Conservation (phyloP, 2,113 vertebrate species). For the Paracanthobrama guichenoti region DNA sequence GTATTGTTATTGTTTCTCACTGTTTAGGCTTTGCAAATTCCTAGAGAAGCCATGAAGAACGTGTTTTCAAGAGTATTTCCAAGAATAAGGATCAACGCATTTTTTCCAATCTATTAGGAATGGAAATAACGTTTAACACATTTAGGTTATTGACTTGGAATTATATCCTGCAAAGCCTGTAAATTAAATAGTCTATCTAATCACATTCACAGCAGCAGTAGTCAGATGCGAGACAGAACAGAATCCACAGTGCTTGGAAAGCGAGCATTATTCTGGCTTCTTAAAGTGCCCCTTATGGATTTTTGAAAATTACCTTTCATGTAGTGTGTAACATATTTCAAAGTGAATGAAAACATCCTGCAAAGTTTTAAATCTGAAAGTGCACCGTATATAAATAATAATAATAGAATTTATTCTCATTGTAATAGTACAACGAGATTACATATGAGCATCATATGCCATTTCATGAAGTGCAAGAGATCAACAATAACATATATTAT, state of each 20-base stretch:
- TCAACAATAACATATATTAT: too few species aligned
- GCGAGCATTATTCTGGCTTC: neutral
- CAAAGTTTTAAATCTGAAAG: too few species aligned
- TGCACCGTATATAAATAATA: too few species aligned
- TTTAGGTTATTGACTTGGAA: neutral
- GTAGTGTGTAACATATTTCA: too few species aligned
- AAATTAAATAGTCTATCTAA: neutral
- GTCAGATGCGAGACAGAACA: neutral
- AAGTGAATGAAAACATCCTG: too few species aligned
- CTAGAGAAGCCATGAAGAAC: neutral
- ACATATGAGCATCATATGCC: too few species aligned
- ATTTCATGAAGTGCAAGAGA: too few species aligned
- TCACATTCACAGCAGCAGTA: neutral
- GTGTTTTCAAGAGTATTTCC: neutral
- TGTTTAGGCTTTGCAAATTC: slow-evolving; percentile 5
- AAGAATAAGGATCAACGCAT: neutral
- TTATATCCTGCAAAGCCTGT: neutral
- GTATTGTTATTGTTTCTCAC: neutral
- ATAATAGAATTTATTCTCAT: too few species aligned
- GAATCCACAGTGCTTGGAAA: neutral
- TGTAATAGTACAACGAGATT: too few species aligned
- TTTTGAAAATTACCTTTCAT: too few species aligned
- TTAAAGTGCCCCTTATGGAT: too few species aligned
- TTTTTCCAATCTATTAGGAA: neutral
- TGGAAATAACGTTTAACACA: neutral